Evolutionary conservation across 2,888 invertebrate species (phyloP).

Genomic region (Lobophora halterata): DNA sequence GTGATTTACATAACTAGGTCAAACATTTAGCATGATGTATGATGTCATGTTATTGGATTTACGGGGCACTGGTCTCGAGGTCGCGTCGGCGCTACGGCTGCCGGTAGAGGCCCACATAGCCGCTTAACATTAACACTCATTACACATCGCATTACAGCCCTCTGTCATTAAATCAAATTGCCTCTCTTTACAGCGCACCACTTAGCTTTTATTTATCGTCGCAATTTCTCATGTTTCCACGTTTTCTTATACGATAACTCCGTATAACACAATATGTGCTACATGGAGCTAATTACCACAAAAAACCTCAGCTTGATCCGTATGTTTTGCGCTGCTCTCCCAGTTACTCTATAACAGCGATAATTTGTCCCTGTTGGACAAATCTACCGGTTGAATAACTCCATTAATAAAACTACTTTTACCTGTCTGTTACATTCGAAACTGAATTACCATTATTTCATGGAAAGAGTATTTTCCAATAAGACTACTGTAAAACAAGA

Average conservation of each 20-base stretch:
- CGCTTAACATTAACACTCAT: slow-evolving; percentile 46
- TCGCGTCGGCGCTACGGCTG: slow-evolving; percentile 29
- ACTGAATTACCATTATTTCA: slow-evolving; percentile 63
- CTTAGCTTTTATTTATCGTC: slow-evolving; percentile 47
- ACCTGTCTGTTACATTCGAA: slow-evolving; percentile 61
- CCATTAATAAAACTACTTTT: slow-evolving; percentile 57
- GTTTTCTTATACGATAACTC: slow-evolving; percentile 36
- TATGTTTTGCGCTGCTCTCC: slow-evolving; percentile 26
- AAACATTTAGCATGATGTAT: slow-evolving; percentile 41
- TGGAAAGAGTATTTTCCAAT: slow-evolving; percentile 65
- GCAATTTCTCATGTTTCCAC: slow-evolving; percentile 52
- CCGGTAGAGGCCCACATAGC: slow-evolving; percentile 29
- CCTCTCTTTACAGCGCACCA: slow-evolving; percentile 49
- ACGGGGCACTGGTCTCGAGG: slow-evolving; percentile 44
- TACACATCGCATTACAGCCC: slow-evolving; percentile 35
- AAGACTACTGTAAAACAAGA: slow-evolving; percentile 68
- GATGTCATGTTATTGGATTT: slow-evolving; percentile 47
- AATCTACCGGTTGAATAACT: slow-evolving; percentile 41
- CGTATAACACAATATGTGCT: slow-evolving; percentile 25
- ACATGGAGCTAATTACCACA: slow-evolving; percentile 18
- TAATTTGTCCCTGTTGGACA: slow-evolving; percentile 34
- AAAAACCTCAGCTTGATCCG: slow-evolving; percentile 22
- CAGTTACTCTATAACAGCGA: slow-evolving; percentile 20
- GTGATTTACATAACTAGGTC: slow-evolving; percentile 33
- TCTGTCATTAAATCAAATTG: slow-evolving; percentile 57